Percentiles rank a stretch among this genome's conserved stretches.
phyloP scores from a whole-genome alignment of 2,797 vertebrate genomes.

The Gallinago nigripennis region DNA sequence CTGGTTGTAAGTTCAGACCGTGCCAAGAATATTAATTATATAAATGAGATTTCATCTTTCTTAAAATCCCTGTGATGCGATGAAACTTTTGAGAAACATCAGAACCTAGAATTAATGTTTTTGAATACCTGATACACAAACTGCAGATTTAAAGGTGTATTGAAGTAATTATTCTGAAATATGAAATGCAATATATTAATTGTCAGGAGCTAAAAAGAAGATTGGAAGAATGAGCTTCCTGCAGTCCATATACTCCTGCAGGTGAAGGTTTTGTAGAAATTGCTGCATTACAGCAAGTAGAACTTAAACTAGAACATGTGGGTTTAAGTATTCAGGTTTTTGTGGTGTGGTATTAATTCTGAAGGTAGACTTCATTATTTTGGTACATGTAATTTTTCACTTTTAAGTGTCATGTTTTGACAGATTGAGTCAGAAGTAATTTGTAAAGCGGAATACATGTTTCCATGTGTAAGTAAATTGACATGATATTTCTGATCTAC shows the following conservation, averaged over 20 bases:
- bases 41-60: not conserved
- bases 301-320: not conserved
- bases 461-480: constrained; percentile 35
- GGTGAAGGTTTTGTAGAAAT: not conserved
- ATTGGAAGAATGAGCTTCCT: not conserved
- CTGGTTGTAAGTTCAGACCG: not conserved
- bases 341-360: not conserved
- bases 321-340: not conserved
- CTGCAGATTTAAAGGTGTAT: not conserved
- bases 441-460: not conserved
- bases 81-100: not conserved
- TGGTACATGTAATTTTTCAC: not conserved
- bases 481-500: not conserved
- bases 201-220: not conserved
- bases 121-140: not conserved
- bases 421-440: constrained; percentile 41
- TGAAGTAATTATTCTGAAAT: not conserved
- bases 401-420: constrained; percentile 49
- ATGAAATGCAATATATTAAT: not conserved
- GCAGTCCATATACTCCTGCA: not conserved
- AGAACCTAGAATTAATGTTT: not conserved
- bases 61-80: too few relatives aligned
- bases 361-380: not conserved
- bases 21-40: not conserved
- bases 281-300: not conserved